Base-by-base conservation (phyloP, 2,888 invertebrate species). In the Sinelater perroti region DNA sequence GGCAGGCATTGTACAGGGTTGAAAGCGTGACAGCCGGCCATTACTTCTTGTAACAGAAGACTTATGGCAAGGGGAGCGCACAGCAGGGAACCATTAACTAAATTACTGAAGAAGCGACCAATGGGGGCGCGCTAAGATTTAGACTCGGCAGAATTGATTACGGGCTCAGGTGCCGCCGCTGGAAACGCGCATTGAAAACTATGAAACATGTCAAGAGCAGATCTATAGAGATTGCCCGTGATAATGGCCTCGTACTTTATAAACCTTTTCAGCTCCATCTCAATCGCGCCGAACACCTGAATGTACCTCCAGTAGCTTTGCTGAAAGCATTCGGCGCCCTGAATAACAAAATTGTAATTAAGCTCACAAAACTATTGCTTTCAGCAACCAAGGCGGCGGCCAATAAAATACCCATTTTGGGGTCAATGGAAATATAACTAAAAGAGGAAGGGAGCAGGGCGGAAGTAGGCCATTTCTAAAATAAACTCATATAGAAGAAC, bases 31-130 rank as follows among this genome's bases (percentile, higher is more conserved):
- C 78, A 76, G 77, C 73, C 78, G 74, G 75, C 78, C 78, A 79
- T 79, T 78, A 78, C 73, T 78, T 77, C 79, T 78, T 76, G 76
- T 79, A 77, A 74, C 71, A 68, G 70, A 70, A 75, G 77, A 77
- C 71, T 76, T 77, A 77, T 73, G 71, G 74, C 72, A 69, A 68
- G 71, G 72, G 73, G 69, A 73, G 62, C 68, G 74, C 75, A 73
- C 77, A 74, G 75, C 76, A 69, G 77, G 77, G 76, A 72, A 72
- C 78, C 78, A 79, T 79, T 78, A 79, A 78, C 74, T 77, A 78
- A 79, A 79, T 79, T 78, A 78, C 76, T 67, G 72, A 72, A 74
- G 74, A 76, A 71, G 72, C 75, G 72, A 69, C 77, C 77, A 75
- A 74, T 75, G 72, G 75, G 72, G 74, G 71, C 70, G 69, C 68